phyloP scores from a whole-genome alignment of 2,113 vertebrate genomes.

The Tragulus kanchil region DNA sequence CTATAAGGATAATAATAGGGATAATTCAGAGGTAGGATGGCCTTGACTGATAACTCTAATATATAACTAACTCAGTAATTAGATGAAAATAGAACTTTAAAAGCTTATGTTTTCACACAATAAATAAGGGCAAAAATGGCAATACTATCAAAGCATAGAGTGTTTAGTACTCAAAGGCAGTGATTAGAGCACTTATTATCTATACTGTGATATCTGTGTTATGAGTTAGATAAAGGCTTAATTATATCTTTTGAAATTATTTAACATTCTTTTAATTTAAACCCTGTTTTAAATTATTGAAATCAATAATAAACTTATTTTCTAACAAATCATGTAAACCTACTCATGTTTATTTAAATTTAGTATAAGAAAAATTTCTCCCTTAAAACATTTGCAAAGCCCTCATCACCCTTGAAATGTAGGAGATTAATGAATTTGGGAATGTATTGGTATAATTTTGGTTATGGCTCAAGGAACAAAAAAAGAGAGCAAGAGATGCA shows the following conservation, averaged over 20 bases:
- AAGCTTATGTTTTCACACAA: background rate
- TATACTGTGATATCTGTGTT: background rate
- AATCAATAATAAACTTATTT: conserved; percentile 6
- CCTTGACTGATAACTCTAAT: background rate
- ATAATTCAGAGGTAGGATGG: background rate
- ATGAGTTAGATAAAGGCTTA: background rate
- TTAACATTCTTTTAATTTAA: background rate
- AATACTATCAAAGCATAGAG: background rate
- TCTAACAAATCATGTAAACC: background rate
- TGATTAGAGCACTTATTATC: background rate
- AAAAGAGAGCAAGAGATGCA: background rate
- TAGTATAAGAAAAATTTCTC: background rate
- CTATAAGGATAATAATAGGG: background rate
- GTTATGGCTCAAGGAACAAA: background rate
- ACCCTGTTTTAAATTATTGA: conserved; percentile 14
- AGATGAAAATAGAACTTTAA: background rate
- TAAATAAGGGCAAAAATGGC: background rate
- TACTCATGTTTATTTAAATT: background rate
- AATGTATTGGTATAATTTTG: background rate
- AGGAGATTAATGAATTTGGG: background rate
- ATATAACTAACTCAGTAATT: background rate
- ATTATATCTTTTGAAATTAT: background rate
- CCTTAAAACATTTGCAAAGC: background rate
- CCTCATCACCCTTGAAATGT: background rate
- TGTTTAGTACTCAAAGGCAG: background rate